Base-by-base conservation (phyloP, 2,113 vertebrate species). In the Erpornis zantholeuca region DNA sequence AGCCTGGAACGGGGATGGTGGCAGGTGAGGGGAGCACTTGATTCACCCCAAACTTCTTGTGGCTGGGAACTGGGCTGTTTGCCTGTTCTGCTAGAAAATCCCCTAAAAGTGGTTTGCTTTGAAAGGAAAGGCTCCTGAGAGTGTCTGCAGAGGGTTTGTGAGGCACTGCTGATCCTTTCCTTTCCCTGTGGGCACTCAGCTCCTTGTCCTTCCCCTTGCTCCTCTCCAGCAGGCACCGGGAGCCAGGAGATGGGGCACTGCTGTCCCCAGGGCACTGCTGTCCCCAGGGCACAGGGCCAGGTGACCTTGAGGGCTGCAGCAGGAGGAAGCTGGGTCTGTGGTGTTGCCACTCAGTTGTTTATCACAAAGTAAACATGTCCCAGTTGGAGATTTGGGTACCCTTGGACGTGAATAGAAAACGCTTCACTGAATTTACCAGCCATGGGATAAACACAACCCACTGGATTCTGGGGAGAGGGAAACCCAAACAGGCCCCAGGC, bases 261-360 rank as follows among this genome's bases (percentile, higher is more conserved):
- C 78, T 42, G 0, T 31, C 61, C 76, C 1, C 0, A 59, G 91
- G 88, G 88, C 86, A 23, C 12, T 12, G n/a, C 78, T 42, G 0
- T 31, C 61, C 76, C 1, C 0, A 59, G 91, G 88, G 88, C 86
- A 23, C 12, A 0, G 53, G 1, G 38, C 90, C 79, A 82, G 71
- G 35, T 3, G 82, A 25, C 88, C 95, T 60, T 75, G 86, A 59
- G 88, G 83, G 82, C 86, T 90, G 87, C 76, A 31, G 86, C 65
- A 57, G 90, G 60, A 86, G 86, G 80, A 86, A 66, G 69, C 88
- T 44, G 16, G 24, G 4, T 63, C 81, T 64, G 40, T 72, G 47
- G 3, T 44, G 78, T 10, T 88, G 89, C 73, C 77, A 28, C 52
- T 81, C 1, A 31, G 35, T 42, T 40, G 27, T 69, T 96, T 90